Base-by-base conservation (phyloP, 1,140 invertebrate species). In the Listronotus bonariensis region DNA sequence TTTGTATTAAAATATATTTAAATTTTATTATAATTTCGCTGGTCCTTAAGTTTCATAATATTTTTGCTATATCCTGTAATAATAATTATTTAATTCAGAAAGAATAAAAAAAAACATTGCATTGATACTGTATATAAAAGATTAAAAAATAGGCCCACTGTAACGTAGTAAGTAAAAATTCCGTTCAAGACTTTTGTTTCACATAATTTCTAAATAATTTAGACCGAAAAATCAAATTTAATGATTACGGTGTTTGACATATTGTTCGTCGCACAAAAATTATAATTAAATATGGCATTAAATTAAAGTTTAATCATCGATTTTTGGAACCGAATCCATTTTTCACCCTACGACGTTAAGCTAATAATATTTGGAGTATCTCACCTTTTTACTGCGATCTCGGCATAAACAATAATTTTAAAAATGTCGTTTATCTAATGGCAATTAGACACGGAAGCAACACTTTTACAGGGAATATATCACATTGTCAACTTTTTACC, bases 231-330 rank as follows among this genome's bases (percentile, higher is more conserved):
- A 56, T 56, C 14, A 4, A 43, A 56, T 41, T 41, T 40, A 26
- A 56, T 43, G 14, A 43, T 34, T 15, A 40, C 18, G 40, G 20
- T 8, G 6, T 20, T 20, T n/a, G 54, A 42, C 15, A 42, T 42
- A 42, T 43, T 17, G 54, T 18, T 41, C 17, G 54, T 15, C 38
- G 12, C 5, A 26, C 1, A 56, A 56, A 41, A 41, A 56, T 14
- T 26, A 15, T 56, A 56, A 56, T 56, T 56, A 56, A 56, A 56
- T 56, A 56, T 41, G 15, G 38, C 54, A 56, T 56, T 56, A 56
- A 56, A 56, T 58, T 58, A 58, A 45, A 58, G 55, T 58, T 58
- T 58, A 32, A 58, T 58, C 32, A 58, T 11, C 38, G 20, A 56
- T 56, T 56, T 42, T 56, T 18, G 54, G 54, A 56, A 56, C 54